Conservation (phyloP, 2,113 vertebrate species). For the Triplophysa dalaica region DNA sequence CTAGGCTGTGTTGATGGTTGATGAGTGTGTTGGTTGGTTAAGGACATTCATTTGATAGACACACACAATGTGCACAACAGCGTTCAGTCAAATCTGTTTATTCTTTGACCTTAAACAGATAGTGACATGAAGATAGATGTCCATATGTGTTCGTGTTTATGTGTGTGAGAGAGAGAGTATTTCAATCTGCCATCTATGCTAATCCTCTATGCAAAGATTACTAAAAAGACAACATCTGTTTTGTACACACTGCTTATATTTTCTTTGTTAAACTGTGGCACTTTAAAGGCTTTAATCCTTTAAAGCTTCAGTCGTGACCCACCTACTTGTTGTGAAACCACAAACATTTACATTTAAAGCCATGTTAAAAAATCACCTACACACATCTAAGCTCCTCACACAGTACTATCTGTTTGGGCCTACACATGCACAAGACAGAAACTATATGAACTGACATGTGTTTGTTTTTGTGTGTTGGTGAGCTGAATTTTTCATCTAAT, state of each 20-base stretch:
- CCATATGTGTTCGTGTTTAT: conserved; percentile 26
- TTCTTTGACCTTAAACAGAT: neutral
- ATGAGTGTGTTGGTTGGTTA: conserved; percentile 23
- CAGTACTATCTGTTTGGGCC: neutral
- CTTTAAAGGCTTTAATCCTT: conserved; percentile 55
- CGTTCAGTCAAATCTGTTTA: conserved; percentile 27
- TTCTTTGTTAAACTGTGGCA: conserved; percentile 55
- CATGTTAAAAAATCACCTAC: neutral
- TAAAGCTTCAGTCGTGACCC: conserved; percentile 44
- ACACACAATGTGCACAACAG: neutral
- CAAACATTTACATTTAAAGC: neutral
- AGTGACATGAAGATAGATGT: conserved; percentile 21
- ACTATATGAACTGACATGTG: neutral
- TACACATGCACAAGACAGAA: neutral
- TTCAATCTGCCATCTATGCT: conserved; percentile 47
- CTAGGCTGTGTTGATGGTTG: conserved; percentile 5
- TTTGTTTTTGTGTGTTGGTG: neutral
- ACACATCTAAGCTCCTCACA: too few relatives aligned
- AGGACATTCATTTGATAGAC: neutral
- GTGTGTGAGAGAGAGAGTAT: conserved; percentile 3
- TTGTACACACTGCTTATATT: conserved; percentile 61
- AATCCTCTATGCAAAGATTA: conserved; percentile 62
- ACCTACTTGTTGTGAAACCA: conserved; percentile 7
- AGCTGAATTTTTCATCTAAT: conserved; percentile 46
- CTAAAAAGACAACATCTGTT: conserved; percentile 65